A percentile compares a stretch with the other conserved stretches of the same genome.
Evolutionary conservation across 2,888 invertebrate genomes (phyloP).

Genomic region (Sympetrum striolatum): DNA sequence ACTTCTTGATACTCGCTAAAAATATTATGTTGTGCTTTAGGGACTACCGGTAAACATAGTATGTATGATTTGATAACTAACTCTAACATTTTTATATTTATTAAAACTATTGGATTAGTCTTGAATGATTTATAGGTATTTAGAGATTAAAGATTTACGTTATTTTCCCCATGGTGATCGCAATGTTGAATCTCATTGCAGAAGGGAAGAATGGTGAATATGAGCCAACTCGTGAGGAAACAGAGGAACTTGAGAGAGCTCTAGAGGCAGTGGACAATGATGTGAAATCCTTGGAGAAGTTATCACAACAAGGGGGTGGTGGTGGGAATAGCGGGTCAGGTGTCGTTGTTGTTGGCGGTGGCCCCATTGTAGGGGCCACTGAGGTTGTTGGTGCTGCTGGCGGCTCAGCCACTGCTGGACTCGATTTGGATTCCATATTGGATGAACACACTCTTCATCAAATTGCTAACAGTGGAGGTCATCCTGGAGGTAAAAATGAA

Average conservation of each 20-base stretch:
- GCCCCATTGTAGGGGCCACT: conserved; percentile 20
- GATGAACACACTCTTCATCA: conserved; percentile 27
- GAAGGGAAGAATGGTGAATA: conserved; percentile 75
- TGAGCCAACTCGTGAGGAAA: conserved; percentile 78
- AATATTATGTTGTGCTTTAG: no score
- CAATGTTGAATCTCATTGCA: conserved; percentile 53
- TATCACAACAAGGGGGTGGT: conserved; percentile 58
- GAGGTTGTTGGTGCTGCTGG: conserved; percentile 23
- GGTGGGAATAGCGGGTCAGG: background rate
- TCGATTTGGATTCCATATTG: conserved; percentile 24
- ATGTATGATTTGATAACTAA: no score
- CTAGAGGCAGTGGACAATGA: conserved; percentile 79
- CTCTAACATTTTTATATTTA: no score
- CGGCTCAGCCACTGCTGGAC: conserved; percentile 20
- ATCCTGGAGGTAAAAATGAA: conserved; percentile 6
- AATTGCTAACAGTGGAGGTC: conserved; percentile 22
- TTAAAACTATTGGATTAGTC: no score
- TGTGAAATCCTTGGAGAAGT: conserved; percentile 73
- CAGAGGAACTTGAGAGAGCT: conserved; percentile 87
- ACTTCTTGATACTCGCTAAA: no score
- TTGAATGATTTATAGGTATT: no score
- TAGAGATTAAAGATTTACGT: no score
- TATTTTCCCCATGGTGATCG: background rate
- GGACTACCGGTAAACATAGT: no score
- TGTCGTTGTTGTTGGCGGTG: conserved; percentile 2